Conservation (phyloP, 2,888 invertebrate genomes). For the Oligia fasciuncula region DNA sequence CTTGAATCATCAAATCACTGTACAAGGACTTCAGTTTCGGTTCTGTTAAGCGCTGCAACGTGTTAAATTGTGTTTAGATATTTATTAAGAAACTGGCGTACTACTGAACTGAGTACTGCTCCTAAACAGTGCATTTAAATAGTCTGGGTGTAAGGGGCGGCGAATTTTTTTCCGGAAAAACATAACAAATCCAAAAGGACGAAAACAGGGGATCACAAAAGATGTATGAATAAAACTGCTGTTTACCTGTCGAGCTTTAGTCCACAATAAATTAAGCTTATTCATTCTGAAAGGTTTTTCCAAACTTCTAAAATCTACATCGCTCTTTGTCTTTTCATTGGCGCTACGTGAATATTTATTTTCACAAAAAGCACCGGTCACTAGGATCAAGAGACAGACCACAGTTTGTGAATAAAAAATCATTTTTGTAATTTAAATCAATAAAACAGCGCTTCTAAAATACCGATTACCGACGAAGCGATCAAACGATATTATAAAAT, state of each 20-base stretch:
- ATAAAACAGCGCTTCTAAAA: neutral
- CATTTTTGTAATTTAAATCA: constrained; percentile 43
- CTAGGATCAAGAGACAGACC: constrained; percentile 62
- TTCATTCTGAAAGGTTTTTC: constrained; percentile 97
- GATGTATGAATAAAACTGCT: neutral
- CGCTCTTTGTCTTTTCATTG: constrained; percentile 83
- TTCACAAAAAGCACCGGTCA: constrained; percentile 75
- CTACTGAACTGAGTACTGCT: neutral
- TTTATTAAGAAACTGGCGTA: too few relatives aligned
- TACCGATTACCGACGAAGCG: constrained; percentile 16
- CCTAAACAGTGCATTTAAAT: neutral
- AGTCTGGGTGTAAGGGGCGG: neutral
- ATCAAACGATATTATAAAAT: neutral
- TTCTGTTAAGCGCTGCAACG: constrained; percentile 93
- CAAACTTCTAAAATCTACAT: constrained; percentile 92
- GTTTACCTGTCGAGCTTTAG: constrained; percentile 96
- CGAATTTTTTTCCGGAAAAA: neutral
- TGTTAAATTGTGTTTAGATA: neutral
- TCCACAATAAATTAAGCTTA: constrained; percentile 96
- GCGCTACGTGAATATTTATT: constrained; percentile 93
- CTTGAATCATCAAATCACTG: constrained; percentile 97
- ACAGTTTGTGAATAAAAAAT: constrained; percentile 42
- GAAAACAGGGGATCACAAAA: neutral
- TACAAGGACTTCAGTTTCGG: constrained; percentile 95
- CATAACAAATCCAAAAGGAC: neutral